A percentile compares a stretch with the other conserved stretches of the same genome.
Evolutionary conservation across 37 sponge, comb jelly and placozoan species (phyloP).

Genomic region (Beroe forskalii): DNA sequence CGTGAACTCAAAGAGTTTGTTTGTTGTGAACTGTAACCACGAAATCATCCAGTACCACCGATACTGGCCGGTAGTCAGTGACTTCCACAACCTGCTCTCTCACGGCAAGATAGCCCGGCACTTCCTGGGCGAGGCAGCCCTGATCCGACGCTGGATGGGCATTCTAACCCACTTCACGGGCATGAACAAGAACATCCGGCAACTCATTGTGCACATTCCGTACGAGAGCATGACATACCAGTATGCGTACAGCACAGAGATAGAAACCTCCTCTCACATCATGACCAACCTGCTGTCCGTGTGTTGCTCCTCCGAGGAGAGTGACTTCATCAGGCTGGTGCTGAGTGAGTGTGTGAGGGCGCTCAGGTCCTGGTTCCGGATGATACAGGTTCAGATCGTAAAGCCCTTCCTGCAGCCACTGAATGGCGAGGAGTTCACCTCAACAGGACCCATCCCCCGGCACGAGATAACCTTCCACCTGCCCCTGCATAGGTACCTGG

Average conservation of each 20-base stretch:
- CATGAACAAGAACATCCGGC: constrained; percentile 45
- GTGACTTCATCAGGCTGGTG: constrained; percentile 29
- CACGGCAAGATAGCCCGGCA: not conserved
- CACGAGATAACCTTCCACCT: constrained; percentile 47
- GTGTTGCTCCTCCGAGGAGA: not conserved
- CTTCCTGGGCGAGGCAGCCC: constrained; percentile 55
- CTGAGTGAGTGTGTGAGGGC: constrained; percentile 39
- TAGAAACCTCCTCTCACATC: constrained; percentile 53
- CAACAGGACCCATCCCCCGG: constrained; percentile 12
- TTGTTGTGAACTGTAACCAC: constrained; percentile 39
- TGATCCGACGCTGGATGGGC: constrained; percentile 48
- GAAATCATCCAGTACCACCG: constrained; percentile 4
- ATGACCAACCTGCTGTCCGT: constrained; percentile 35
- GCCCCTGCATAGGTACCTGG: constrained; percentile 22
- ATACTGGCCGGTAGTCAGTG: constrained; percentile 53
- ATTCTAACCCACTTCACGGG: constrained; percentile 49
- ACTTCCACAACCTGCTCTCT: constrained; percentile 35
- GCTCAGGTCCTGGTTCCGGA: constrained; percentile 41
- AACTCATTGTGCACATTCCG: constrained; percentile 15
- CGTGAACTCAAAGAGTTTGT: constrained; percentile 38
- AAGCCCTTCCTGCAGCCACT: constrained; percentile 48
- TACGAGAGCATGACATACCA: constrained; percentile 8
- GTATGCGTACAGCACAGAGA: constrained; percentile 37
- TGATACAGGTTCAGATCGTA: constrained; percentile 46
- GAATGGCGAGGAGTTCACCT: constrained; percentile 39